Conservation (phyloP, 2,113 vertebrate species). For the Lepus timidus region DNA sequence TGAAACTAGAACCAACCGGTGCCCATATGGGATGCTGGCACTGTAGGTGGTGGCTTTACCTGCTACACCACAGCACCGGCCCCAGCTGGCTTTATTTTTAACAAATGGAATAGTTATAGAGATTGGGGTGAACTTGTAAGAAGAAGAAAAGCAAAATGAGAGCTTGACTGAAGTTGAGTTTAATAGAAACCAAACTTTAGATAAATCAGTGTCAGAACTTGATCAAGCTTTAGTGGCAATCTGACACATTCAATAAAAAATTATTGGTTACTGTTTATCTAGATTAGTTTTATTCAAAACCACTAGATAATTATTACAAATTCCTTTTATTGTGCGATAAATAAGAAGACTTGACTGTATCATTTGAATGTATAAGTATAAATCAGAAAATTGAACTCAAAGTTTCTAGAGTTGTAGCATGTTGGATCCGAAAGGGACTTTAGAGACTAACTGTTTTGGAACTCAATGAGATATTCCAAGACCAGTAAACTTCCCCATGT, state of each 20-base stretch:
- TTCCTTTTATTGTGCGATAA: not conserved
- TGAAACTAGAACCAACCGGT: too few relatives aligned
- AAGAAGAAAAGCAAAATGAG: not conserved
- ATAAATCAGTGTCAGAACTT: not conserved
- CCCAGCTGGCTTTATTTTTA: not conserved
- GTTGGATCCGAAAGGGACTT: not conserved
- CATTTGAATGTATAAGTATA: not conserved
- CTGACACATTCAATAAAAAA: not conserved
- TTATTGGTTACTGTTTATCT: not conserved
- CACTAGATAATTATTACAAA: not conserved
- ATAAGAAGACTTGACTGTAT: not conserved
- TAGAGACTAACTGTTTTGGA: not conserved
- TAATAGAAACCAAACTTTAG: not conserved
- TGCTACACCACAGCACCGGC: too few relatives aligned
- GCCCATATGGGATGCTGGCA: too few relatives aligned
- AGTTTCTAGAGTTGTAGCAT: not conserved
- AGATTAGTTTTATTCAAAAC: not conserved
- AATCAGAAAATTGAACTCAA: not conserved
- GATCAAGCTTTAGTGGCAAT: not conserved
- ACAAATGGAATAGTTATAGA: not conserved
- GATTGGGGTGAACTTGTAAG: not conserved
- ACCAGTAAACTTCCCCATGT: not conserved
- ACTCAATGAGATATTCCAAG: not conserved
- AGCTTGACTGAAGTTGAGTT: not conserved
- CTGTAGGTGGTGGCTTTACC: too few relatives aligned